A percentile compares a stretch with the other conserved stretches of the same genome.
Evolutionary conservation across 2,797 vertebrate species (phyloP).

Genomic region (Lepilemur ruficaudatus): DNA sequence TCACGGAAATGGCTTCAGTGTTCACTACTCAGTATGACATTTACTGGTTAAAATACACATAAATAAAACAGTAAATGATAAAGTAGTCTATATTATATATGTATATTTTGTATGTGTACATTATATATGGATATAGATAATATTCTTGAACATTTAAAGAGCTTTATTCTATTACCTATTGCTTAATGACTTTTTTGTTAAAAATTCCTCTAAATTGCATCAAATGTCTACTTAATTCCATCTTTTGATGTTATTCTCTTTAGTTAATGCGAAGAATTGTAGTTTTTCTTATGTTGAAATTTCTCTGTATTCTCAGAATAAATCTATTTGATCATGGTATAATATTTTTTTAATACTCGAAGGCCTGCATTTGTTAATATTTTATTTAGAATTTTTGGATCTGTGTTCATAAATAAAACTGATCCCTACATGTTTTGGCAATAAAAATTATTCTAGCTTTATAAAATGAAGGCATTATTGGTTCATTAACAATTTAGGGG

Average conservation of each 20-base stretch:
- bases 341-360: neutral
- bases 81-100: neutral
- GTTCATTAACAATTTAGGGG: neutral
- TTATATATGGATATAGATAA: neutral
- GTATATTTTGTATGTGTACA: neutral
- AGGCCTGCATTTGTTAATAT: neutral
- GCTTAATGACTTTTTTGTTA: neutral
- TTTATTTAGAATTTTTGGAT: neutral
- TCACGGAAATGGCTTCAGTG: neutral
- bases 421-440: neutral
- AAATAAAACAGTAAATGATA: neutral
- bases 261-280: neutral
- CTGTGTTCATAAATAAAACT: neutral
- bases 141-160: neutral
- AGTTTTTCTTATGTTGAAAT: conserved; percentile 20
- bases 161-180: neutral
- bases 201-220: conserved; percentile 3
- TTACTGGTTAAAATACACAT: neutral
- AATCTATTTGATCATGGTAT: neutral
- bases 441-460: neutral
- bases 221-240: neutral
- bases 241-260: neutral
- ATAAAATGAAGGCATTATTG: neutral
- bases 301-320: neutral
- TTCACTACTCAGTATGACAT: neutral